phyloP scores from a whole-genome alignment of 2,113 vertebrate species.

The Pelusios castaneus region DNA sequence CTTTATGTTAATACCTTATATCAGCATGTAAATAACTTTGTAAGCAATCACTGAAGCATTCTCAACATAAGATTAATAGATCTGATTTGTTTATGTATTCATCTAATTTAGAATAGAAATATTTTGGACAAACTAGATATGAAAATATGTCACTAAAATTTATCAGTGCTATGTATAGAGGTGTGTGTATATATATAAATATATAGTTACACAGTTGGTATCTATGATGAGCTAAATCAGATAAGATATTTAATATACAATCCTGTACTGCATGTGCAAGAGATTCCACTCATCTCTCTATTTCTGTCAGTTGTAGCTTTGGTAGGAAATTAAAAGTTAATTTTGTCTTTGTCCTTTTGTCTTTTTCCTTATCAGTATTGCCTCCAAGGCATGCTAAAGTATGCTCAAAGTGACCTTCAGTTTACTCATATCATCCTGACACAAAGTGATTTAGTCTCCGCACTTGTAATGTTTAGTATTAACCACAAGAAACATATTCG shows the following conservation, averaged over 20 bases:
- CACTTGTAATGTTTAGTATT: slow-evolving; percentile 69
- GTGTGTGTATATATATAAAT: slow-evolving; percentile 37
- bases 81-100: slow-evolving; percentile 69
- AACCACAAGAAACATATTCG: slow-evolving; percentile 57
- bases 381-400: slow-evolving; percentile 68
- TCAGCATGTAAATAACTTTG: slow-evolving; percentile 69
- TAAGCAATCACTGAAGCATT: slow-evolving; percentile 60
- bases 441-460: slow-evolving; percentile 68
- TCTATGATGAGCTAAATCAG: slow-evolving; percentile 52
- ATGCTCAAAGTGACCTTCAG: slow-evolving; percentile 78
- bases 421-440: slow-evolving; percentile 73
- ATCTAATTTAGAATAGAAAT: slow-evolving; percentile 57
- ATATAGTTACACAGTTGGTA: slow-evolving; percentile 21
- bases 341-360: slow-evolving; percentile 74
- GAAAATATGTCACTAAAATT: slow-evolving; percentile 40
- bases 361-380: slow-evolving; percentile 74
- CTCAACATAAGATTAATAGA: slow-evolving; percentile 69
- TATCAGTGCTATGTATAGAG: slow-evolving; percentile 15
- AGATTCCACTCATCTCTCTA: slow-evolving; percentile 20
- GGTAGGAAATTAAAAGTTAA: slow-evolving; percentile 76
- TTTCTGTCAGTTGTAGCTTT: slow-evolving; percentile 60
- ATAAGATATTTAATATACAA: slow-evolving; percentile 55
- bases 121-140: slow-evolving; percentile 43
- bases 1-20: slow-evolving; percentile 68
- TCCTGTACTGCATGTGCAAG: slow-evolving; percentile 16